Percentiles rank a stretch among this genome's conserved stretches.
Evolutionary conservation across 2,888 invertebrate genomes (phyloP).

Genomic region (Slavum lentiscoides): DNA sequence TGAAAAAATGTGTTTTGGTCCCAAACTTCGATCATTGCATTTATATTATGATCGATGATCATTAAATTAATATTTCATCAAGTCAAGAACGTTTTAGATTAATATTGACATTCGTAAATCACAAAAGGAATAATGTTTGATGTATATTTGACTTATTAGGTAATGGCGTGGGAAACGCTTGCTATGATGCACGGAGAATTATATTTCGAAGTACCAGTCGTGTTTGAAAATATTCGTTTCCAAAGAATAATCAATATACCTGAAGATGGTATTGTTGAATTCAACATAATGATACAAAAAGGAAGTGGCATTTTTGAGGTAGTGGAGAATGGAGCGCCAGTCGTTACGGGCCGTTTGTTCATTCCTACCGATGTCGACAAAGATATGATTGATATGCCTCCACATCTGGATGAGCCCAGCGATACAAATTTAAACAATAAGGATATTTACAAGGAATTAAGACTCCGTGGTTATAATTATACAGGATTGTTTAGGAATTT

Average conservation of each 20-base stretch:
- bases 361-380: slow-evolving; percentile 64
- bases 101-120: not conserved
- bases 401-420: slow-evolving; percentile 60
- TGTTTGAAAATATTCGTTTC: slow-evolving; percentile 83
- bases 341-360: slow-evolving; percentile 72
- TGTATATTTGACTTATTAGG: slow-evolving; percentile 57
- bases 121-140: not conserved
- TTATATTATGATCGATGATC: too few relatives aligned
- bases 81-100: too few relatives aligned
- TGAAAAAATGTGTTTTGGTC: too few relatives aligned
- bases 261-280: slow-evolving; percentile 65
- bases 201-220: slow-evolving; percentile 73
- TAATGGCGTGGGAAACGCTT: slow-evolving; percentile 77
- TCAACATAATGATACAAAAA: slow-evolving; percentile 66
- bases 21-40: too few relatives aligned
- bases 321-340: slow-evolving; percentile 70
- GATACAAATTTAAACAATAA: slow-evolving; percentile 63
- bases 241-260: slow-evolving; percentile 80
- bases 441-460: slow-evolving; percentile 62
- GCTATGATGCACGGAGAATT: slow-evolving; percentile 70
- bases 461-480: slow-evolving; percentile 65
- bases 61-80: too few relatives aligned
- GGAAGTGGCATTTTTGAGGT: slow-evolving; percentile 68
- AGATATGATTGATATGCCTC: slow-evolving; percentile 63
- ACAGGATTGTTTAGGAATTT: slow-evolving; percentile 68